Conservation (phyloP, 2,888 invertebrate species). For the Nineta flava region DNA sequence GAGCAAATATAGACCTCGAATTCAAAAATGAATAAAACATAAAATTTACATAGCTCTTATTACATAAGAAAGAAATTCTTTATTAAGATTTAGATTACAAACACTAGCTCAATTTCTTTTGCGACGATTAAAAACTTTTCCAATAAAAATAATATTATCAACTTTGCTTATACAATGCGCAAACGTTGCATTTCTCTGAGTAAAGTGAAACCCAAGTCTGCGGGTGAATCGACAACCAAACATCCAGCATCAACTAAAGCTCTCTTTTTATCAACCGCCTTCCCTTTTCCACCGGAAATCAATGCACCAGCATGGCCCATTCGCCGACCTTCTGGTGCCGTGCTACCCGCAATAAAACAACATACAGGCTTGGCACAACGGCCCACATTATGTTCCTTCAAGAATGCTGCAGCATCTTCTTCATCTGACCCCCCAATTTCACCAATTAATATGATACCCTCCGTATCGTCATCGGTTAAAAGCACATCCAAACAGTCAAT, state of each 20-base stretch:
- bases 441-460: constrained; percentile 92
- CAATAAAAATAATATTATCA: no score
- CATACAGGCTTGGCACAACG: constrained; percentile 86
- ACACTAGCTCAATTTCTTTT: no score
- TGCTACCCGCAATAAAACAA: constrained; percentile 92
- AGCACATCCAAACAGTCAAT: constrained; percentile 93
- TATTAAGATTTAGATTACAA: no score
- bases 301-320: constrained; percentile 99
- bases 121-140: no score
- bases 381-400: constrained; percentile 59
- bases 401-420: constrained; percentile 84
- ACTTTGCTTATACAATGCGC: no score
- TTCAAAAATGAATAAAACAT: no score
- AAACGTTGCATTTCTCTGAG: constrained; percentile 61
- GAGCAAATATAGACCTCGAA: no score
- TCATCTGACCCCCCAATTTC: constrained; percentile 97
- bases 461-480: constrained; percentile 73
- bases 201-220: constrained; percentile 76
- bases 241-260: constrained; percentile 81
- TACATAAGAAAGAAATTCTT: no score
- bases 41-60: no score
- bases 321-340: constrained; percentile 90
- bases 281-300: constrained; percentile 94
- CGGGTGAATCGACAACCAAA: constrained; percentile 78
- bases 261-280: constrained; percentile 87